These are phyloP conservation scores for Trypoxylus dichotomus DNA, from an alignment of 1,140 invertebrate species.

Conservation along the genomic window DNA sequence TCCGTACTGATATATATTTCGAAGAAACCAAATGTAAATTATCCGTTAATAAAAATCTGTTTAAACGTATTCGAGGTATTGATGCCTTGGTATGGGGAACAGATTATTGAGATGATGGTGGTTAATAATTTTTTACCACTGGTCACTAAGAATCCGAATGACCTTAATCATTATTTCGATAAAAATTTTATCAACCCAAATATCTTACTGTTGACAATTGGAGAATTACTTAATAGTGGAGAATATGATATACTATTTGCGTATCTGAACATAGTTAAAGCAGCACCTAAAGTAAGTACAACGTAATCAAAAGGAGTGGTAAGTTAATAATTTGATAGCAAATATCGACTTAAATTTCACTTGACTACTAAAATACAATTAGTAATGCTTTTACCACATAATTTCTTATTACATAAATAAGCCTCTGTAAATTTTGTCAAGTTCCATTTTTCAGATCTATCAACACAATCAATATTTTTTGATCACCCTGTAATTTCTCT, in stretches of 20 bases:
- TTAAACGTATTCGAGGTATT: not conserved
- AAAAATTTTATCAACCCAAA: not conserved
- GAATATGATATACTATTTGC: conserved; percentile 8
- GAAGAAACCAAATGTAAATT: not conserved
- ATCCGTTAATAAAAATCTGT: not conserved
- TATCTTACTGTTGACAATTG: not conserved
- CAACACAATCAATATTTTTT: too few species aligned
- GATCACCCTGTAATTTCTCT: too few species aligned
- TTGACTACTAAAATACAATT: too few species aligned
- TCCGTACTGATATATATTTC: not conserved
- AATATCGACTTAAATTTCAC: too few species aligned
- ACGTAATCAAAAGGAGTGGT: too few species aligned
- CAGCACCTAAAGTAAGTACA: not conserved
- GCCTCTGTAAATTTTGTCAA: too few species aligned
- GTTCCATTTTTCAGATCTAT: too few species aligned
- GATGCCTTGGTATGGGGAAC: not conserved
- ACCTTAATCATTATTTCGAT: conserved; percentile 18
- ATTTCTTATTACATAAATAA: too few species aligned
- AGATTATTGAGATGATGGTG: conserved; percentile 7
- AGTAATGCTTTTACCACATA: too few species aligned
- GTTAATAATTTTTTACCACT: conserved; percentile 18
- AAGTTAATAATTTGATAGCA: too few species aligned
- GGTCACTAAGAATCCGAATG: not conserved
- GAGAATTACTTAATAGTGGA: not conserved
- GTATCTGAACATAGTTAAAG: conserved; percentile 1